A percentile compares a stretch with the other conserved stretches of the same genome.
Conservation (phyloP, 2,888 invertebrate species). For the Apamea epomidion region DNA sequence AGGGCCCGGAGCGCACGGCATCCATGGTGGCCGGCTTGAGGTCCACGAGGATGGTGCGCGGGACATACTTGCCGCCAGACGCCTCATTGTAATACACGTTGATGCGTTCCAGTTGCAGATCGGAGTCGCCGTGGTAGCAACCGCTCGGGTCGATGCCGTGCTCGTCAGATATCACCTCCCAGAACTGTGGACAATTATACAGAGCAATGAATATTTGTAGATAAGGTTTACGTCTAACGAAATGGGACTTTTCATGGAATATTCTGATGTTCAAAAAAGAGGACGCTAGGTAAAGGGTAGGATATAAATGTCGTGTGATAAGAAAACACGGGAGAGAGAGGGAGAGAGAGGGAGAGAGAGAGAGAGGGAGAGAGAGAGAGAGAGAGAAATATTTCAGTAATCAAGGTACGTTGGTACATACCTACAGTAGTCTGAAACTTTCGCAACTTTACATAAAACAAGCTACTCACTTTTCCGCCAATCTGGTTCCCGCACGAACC, state of each 20-base stretch:
- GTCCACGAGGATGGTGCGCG: conserved; percentile 84
- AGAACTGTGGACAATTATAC: conserved; percentile 88
- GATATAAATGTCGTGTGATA: too few relatives aligned
- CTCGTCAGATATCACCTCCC: conserved; percentile 95
- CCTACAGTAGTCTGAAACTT: background rate
- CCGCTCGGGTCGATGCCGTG: conserved; percentile 94
- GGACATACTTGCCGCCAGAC: conserved; percentile 87
- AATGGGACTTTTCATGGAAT: too few relatives aligned
- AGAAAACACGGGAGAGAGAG: background rate
- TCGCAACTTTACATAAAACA: background rate
- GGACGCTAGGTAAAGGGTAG: background rate
- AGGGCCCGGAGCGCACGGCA: conserved; percentile 95
- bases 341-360: too few relatives aligned
- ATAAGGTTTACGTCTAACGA: background rate
- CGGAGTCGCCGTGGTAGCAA: conserved; percentile 92
- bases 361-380: background rate
- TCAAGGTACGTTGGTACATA: background rate
- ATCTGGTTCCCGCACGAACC: conserved; percentile 93
- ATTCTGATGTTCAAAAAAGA: too few relatives aligned
- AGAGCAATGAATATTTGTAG: background rate
- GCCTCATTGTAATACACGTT: conserved; percentile 95
- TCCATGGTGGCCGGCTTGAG: conserved; percentile 92
- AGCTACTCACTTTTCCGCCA: conserved; percentile 88
- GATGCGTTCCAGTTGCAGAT: conserved; percentile 94
- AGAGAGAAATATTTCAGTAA: background rate